Conservation (phyloP, 2,113 vertebrate genomes). For the Osmerus eperlanus region DNA sequence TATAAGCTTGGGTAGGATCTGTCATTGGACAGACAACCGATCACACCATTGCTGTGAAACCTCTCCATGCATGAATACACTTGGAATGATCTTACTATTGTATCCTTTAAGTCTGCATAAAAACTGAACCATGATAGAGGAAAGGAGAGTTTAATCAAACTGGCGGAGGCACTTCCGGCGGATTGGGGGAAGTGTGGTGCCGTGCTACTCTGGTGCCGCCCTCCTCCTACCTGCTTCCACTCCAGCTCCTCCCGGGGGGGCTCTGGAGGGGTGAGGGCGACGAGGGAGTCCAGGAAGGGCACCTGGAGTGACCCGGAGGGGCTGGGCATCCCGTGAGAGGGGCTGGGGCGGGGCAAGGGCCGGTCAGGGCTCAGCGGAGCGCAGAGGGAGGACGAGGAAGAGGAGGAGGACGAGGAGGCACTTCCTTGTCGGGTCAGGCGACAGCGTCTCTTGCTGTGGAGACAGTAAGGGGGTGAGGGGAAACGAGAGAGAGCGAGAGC, state of each 20-base stretch:
- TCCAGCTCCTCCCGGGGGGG: conserved; percentile 69
- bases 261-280: conserved; percentile 54
- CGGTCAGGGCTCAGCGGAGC: conserved; percentile 65
- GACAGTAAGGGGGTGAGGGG: background rate
- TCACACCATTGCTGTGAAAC: no score
- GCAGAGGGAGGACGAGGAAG: conserved; percentile 65
- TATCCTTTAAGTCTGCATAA: no score
- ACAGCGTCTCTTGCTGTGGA: conserved; percentile 40
- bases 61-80: no score
- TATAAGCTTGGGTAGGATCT: no score
- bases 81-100: no score
- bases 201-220: no score
- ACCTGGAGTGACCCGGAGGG: conserved; percentile 55
- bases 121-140: no score
- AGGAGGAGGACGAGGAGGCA: conserved; percentile 49
- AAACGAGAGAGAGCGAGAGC: background rate
- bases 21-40: no score
- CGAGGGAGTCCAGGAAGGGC: conserved; percentile 70
- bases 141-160: no score
- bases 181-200: no score
- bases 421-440: conserved; percentile 52
- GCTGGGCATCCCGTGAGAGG: conserved; percentile 51
- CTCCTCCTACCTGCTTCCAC: conserved; percentile 81
- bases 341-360: conserved; percentile 42
- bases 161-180: no score